Evolutionary conservation across 2,113 vertebrate genomes (phyloP), one percentile per base, ranked within the genome.

Genomic region (Zapornia atra): DNA sequence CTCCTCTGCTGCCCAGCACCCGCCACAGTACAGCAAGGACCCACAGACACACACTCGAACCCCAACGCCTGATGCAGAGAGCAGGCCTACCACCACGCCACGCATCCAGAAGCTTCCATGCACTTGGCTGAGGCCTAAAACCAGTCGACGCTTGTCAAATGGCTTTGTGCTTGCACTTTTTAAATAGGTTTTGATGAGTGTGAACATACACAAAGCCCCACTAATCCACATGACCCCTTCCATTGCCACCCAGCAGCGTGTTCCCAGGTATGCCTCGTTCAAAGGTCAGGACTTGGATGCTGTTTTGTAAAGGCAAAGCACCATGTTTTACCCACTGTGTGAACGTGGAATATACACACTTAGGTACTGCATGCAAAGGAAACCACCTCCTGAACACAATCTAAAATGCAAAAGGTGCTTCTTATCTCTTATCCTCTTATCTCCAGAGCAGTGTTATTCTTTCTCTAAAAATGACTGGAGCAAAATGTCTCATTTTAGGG

Each of bases 21-120:
- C 51, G 0, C 34, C 28, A 2, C 0, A 8, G 34, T 0, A 2
- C 42, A 25, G 12, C 14, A 5, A 13, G 20, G 25, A 57, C 54
- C 44, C 60, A 5, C 6, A 1, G 0, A 2, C 44, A 1, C 21
- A 4, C n/a, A 0, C 1, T 11, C 5, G 1, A 2, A 9, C 21
- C 48, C 31, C 48, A 2, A 9, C 24, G 4, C 0, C 36, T 1
- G 42, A 15, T 10, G 42, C 65, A 48, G 36, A 40, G 19, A 50
- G 34, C 81, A 29, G 76, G 36, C 22, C 24, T 18, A 56, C 60
- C 22, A 60, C 71, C 21, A 3, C 1, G 42, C 36, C 28, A 8
- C 18, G 2, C 1, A 22, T 2, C 88, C 5, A 44, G 12, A 6
- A 80, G 17, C 16, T 29, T 33, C 54, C 14, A 5, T 3, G 22